Base-by-base conservation (phyloP, 2,888 invertebrate species). In the Lithophane leautieri region DNA sequence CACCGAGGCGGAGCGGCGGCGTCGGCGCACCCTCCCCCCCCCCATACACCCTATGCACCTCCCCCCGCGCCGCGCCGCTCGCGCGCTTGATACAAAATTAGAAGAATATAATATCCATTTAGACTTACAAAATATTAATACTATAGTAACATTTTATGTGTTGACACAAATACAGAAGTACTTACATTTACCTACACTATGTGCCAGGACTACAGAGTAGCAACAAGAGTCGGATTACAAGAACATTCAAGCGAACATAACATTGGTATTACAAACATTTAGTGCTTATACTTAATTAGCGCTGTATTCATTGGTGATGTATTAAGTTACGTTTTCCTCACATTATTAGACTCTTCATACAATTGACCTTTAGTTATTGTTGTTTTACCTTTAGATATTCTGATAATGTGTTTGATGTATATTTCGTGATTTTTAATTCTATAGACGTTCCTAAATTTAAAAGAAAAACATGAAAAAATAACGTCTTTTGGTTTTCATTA, bases 81-180 rank as follows among this genome's bases (percentile, higher is more conserved):
- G 90, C 92, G 92, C 92, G 90, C 91, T 92, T 91, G 90, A 95
- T 96, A 96, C 95, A 96, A 96, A 96, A 96, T 96, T 96, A 96
- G 96, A 96, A 96, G 96, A 96, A 96, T 96, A 96, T 96, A 95
- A 94, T 95, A 95, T 95, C 93, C 95, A 95, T 95, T 96, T 96
- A 96, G 94, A 94, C 94, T 95, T 96, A 95, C 88, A 94, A 94
- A 94, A 93, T 95, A 95, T 94, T 93, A 94, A 93, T 94, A 95
- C 93, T 94, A 93, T 93, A 91, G 90, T 91, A 92, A 92, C 92
- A 93, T 93, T 92, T 93, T 90, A 92, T 89, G 91, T 93, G 91
- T 93, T 93, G 94, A 95, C 94, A 95, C 93, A 92, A 92, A 94
- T 93, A 94, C 93, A 92, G 92, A 93, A 93, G 90, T 91, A 92